Evolutionary conservation across 2,113 vertebrate genomes (phyloP), one percentile per base, ranked within the genome.

Genomic region (Dendropsophus ebraccatus): DNA sequence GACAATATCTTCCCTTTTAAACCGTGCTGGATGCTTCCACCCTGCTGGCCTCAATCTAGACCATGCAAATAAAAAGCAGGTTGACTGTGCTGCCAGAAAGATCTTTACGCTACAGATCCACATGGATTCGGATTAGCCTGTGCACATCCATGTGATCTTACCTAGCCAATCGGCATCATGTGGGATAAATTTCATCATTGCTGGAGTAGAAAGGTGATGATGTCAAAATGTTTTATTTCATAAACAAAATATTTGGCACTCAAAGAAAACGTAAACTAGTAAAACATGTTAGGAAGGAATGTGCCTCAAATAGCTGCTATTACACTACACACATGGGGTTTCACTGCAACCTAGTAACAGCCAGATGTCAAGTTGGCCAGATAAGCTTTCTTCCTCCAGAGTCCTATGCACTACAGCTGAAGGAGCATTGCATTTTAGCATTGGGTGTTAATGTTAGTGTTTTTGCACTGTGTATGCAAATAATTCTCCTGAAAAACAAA

Each of bases 321-420:
- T 70, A 70, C 67, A 70, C 67, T 70, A 70, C 67, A 70, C 67
- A 70, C 67, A 70, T 70, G 67, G 35, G 67, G 67, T 23, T 70
- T 70, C 67, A 70, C 35, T 70, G 35, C 32, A 41, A 28, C 67
- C 67, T 70, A 70, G 67, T 37, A 70, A 70, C 67, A 37, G 67
- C 67, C 67, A 70, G 67, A 70, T 70, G 67, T 70, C 67, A 70
- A 70, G 67, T 70, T 21, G 67, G 67, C 67, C 32, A 70, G 67
- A 70, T 69, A 69, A 70, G 67, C 32, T 70, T 70, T 70, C 32
- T 70, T 70, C 67, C 35, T 70, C 67, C 67, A 70, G 9, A 70
- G 17, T 17, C 67, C 67, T 23, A 70, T 32, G 30, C 28, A 35
- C 62, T 67, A 32, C 6, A 67, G 62, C 30, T 35, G 60, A 30